These are phyloP conservation scores for Plumapathes pennacea DNA, from an alignment of 92 coral and sea anemone genomes.

Conservation along the genomic window DNA sequence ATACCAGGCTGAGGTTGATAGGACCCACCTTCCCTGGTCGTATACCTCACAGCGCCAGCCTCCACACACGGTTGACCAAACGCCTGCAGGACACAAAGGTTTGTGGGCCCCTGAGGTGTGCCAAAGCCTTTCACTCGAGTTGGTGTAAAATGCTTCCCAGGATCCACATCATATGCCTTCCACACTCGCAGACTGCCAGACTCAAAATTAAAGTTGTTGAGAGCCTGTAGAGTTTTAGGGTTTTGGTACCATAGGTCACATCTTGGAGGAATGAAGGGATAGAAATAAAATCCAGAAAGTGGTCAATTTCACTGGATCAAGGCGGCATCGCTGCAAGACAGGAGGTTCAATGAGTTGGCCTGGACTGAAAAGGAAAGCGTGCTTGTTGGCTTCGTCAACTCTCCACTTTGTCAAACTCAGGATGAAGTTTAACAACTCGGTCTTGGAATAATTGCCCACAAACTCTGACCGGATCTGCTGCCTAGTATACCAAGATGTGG, in stretches of 20 bases:
- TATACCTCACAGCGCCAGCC: too few species aligned
- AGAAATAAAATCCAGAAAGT: constrained; percentile 33
- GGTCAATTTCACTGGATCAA: constrained; percentile 41
- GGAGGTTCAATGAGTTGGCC: constrained; percentile 32
- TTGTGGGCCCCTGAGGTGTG: too few species aligned
- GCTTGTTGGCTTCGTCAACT: constrained; percentile 33
- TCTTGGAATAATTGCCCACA: constrained; percentile 27
- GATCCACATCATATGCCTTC: too few species aligned
- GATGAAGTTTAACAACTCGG: constrained; percentile 17
- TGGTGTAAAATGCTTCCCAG: too few species aligned
- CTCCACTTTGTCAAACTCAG: constrained; percentile 33
- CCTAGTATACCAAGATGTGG: constrained; percentile 14
- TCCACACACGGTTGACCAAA: too few species aligned
- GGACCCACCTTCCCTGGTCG: too few species aligned
- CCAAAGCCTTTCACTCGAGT: too few species aligned
- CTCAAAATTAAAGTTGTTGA: too few species aligned
- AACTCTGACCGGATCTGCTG: constrained; percentile 28
- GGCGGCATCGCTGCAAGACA: constrained; percentile 8
- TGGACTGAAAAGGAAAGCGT: constrained; percentile 26
- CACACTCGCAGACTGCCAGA: too few species aligned
- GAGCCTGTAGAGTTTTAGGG: constrained; percentile 50
- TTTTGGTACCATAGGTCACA: constrained; percentile 62
- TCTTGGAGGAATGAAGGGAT: constrained; percentile 53
- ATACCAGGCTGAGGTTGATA: too few species aligned
- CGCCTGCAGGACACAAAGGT: too few species aligned